A percentile compares a stretch with the other conserved stretches of the same genome.
phyloP scores from a whole-genome alignment of 2,113 vertebrate genomes.

The Oenanthe oenanthe region DNA sequence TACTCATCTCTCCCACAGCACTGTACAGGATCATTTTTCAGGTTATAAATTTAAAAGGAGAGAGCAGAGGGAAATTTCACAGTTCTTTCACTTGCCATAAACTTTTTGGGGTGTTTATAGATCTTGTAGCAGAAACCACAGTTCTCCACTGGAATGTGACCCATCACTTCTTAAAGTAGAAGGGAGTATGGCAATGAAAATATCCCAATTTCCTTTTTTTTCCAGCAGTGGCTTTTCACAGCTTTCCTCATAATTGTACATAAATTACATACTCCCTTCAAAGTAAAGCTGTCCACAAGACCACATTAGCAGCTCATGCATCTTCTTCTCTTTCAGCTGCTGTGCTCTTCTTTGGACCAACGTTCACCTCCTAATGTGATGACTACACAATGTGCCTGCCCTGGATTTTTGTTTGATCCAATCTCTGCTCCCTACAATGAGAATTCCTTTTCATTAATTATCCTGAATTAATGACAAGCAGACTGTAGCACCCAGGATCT shows the following conservation, averaged over 20 bases:
- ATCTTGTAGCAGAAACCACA: constrained; percentile 16
- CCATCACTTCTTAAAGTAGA: constrained; percentile 14
- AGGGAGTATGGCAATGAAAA: constrained; percentile 36
- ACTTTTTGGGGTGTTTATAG: not conserved
- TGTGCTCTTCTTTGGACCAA: constrained; percentile 54
- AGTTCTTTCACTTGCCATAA: constrained; percentile 23
- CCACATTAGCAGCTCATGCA: constrained; percentile 15
- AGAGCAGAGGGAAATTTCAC: constrained; percentile 1
- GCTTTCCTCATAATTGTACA: constrained; percentile 57
- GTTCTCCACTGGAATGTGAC: constrained; percentile 1
- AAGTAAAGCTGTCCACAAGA: constrained; percentile 59
- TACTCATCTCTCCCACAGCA: not conserved
- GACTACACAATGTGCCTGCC: not conserved
- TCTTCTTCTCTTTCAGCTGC: constrained; percentile 63
- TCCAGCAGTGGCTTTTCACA: constrained; percentile 49
- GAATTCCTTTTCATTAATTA: constrained; percentile 47
- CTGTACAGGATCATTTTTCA: not conserved
- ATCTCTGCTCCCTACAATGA: not conserved
- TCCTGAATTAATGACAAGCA: not conserved
- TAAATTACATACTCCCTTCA: constrained; percentile 53
- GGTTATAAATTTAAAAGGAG: not conserved
- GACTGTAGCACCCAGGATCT: not conserved
- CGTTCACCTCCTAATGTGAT: constrained; percentile 1
- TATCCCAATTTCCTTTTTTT: constrained; percentile 14
- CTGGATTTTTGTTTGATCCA: constrained; percentile 10